Conservation (phyloP, 2,113 vertebrate genomes). For the human (Homo sapiens) region DNA sequence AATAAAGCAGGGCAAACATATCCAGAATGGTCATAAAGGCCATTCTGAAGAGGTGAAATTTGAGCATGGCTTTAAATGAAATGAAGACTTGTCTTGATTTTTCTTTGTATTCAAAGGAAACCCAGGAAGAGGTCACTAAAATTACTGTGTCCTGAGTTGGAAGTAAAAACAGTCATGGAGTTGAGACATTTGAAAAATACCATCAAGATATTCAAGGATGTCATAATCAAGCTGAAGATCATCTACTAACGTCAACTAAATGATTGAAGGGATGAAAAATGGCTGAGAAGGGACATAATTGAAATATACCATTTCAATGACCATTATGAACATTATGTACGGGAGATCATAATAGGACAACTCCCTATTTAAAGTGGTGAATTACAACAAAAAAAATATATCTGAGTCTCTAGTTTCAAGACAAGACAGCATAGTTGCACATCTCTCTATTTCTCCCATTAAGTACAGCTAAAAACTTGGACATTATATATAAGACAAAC, state of each 20-base stretch:
- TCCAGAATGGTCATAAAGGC: slow-evolving; percentile 5
- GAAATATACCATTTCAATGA: slow-evolving; percentile 31
- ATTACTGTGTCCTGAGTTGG: not conserved
- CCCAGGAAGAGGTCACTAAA: not conserved
- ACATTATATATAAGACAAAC: slow-evolving; percentile 23
- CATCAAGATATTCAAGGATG: slow-evolving; percentile 26
- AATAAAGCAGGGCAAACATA: not conserved
- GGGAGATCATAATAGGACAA: not conserved
- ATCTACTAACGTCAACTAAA: slow-evolving; percentile 20
- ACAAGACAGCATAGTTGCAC: not conserved
- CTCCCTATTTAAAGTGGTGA: not conserved
- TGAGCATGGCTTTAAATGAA: slow-evolving; percentile 1
- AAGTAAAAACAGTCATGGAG: not conserved
- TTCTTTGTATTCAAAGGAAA: not conserved
- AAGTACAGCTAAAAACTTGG: not conserved
- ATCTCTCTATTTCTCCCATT: not conserved
- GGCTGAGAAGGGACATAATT: not conserved
- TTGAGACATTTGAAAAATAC: slow-evolving; percentile 37
- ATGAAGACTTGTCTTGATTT: not conserved
- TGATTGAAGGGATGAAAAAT: slow-evolving; percentile 13
- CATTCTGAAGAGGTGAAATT: slow-evolving; percentile 22
- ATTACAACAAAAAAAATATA: not conserved
- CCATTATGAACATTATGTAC: slow-evolving; percentile 1
- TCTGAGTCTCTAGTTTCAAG: not conserved
- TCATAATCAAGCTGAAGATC: not conserved